Conservation (phyloP, 2,888 invertebrate genomes). For the Aspidiotus destructor region DNA sequence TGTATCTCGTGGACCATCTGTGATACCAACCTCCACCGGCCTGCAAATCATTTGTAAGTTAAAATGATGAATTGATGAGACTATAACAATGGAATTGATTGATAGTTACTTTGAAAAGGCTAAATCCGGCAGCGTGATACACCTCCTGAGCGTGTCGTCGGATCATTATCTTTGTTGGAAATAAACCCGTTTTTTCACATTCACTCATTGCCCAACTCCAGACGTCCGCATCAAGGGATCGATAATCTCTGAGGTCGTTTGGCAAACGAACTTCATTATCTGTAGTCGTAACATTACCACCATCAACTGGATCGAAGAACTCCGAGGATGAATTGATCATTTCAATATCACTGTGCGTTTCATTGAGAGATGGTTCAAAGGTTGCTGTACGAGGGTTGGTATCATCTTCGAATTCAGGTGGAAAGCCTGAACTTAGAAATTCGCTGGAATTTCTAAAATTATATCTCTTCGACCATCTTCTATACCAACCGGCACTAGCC, state of each 20-base stretch:
- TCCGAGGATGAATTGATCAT: conserved; percentile 17
- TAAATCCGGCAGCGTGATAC: conserved; percentile 3
- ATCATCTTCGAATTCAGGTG: background rate
- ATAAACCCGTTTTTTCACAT: background rate
- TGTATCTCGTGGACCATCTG: conserved; percentile 17
- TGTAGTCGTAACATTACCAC: too few relatives aligned
- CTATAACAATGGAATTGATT: background rate
- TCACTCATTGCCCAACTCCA: conserved; percentile 11
- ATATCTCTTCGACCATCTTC: conserved; percentile 18
- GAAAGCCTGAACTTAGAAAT: too few relatives aligned
- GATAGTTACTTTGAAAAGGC: conserved; percentile 3
- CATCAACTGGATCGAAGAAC: background rate
- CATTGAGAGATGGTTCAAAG: background rate
- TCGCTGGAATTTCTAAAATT: background rate
- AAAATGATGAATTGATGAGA: background rate
- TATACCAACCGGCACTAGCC: conserved; percentile 18
- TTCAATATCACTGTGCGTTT: conserved; percentile 8
- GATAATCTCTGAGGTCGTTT: background rate
- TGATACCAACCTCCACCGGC: conserved; percentile 14
- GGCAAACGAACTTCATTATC: too few relatives aligned
- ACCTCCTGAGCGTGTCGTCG: background rate
- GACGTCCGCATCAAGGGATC: conserved; percentile 10
- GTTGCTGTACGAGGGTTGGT: background rate
- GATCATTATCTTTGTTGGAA: conserved; percentile 7
- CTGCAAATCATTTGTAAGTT: background rate